Evolutionary conservation across 2,797 vertebrate genomes (phyloP).

Genomic region (Amazonetta brasiliensis): DNA sequence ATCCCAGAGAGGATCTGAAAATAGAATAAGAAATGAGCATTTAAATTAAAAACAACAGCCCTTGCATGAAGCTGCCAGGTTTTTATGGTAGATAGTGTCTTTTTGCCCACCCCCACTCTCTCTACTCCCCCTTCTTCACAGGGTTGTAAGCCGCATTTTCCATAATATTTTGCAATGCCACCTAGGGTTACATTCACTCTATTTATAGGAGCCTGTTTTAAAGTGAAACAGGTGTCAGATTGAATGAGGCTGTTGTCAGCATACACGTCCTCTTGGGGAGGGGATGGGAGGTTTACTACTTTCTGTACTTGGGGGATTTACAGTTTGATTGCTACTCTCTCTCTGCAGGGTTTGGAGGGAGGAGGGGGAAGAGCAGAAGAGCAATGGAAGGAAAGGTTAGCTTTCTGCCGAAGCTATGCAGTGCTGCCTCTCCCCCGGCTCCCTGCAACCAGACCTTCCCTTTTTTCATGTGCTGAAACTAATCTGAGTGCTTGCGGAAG

Average conservation of each 20-base stretch:
- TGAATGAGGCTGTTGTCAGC: conserved; percentile 33
- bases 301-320: neutral
- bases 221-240: conserved; percentile 65
- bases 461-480: neutral
- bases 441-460: neutral
- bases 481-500: neutral
- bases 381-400: neutral
- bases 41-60: conserved; percentile 79
- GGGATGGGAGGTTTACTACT: neutral
- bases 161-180: conserved; percentile 51
- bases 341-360: neutral
- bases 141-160: conserved; percentile 53
- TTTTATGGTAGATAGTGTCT: conserved; percentile 67
- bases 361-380: neutral
- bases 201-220: conserved; percentile 50
- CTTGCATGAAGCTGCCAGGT: conserved; percentile 66
- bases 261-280: conserved; percentile 21
- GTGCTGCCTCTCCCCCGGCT: neutral
- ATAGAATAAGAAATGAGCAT: conserved; percentile 82
- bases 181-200: conserved; percentile 43
- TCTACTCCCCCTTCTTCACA: conserved; percentile 1
- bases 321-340: neutral
- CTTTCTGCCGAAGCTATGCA: neutral
- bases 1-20: conserved; percentile 80
- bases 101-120: conserved; percentile 11